A percentile compares a stretch with the other conserved stretches of the same genome.
phyloP scores from a whole-genome alignment of 2,113 vertebrate genomes.

The Piprites chloris region DNA sequence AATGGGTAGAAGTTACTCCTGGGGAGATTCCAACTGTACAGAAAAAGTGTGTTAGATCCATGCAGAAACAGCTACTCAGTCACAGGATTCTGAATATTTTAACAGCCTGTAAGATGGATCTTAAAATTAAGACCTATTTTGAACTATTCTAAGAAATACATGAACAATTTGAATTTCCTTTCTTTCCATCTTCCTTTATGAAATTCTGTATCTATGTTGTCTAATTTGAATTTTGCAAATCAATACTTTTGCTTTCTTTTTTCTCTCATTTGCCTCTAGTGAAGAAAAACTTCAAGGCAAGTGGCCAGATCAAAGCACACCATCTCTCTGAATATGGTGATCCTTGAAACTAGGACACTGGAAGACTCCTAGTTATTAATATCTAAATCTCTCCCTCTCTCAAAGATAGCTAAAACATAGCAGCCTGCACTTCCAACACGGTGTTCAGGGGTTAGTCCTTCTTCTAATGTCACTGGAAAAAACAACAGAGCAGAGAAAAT shows the following conservation, averaged over 20 bases:
- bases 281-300: slow-evolving; percentile 38
- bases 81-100: background rate
- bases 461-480: background rate
- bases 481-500: background rate
- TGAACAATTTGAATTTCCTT: background rate
- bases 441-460: background rate
- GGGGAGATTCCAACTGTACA: background rate
- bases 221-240: slow-evolving; percentile 41
- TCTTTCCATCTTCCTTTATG: background rate
- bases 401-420: background rate
- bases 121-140: background rate
- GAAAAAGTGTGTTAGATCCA: background rate
- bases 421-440: background rate
- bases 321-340: slow-evolving; percentile 7
- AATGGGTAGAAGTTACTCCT: background rate
- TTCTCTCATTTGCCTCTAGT: slow-evolving; percentile 28
- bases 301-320: slow-evolving; percentile 35
- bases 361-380: slow-evolving; percentile 3
- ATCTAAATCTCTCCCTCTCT: background rate
- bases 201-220: background rate
- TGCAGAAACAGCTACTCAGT: background rate
- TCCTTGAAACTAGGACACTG: slow-evolving; percentile 32
- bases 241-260: slow-evolving; percentile 29
- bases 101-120: background rate
- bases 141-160: background rate